Base-by-base conservation (phyloP, 2,113 vertebrate genomes). In the Ptychochromis oligacanthus region DNA sequence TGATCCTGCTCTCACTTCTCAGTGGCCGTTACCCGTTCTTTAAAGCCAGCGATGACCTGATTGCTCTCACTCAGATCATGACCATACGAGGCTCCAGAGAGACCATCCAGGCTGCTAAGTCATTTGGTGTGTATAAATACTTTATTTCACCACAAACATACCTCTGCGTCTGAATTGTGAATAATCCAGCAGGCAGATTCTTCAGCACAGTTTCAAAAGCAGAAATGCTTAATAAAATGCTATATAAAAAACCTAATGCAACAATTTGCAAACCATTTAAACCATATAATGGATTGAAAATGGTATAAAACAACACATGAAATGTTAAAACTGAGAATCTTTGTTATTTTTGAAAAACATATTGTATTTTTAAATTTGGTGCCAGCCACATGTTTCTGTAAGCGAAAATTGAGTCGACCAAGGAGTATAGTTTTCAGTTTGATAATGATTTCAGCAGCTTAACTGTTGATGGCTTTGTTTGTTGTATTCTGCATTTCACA, bases 1-100 rank as follows among this genome's bases (percentile, higher is more conserved):
- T 99, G 38, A 95, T 99, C 91, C 96, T 99, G 92, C 97, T 99
- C 58, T 99, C 97, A 14, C 94, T 99, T 84, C 96, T 99, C 76
- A 99, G 98, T 91, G 97, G 97, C 56, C 95, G 98, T 77, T 99
- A 99, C 88, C 98, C 98, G 3, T 99, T 99, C 95, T 99, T 99
- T 93, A 99, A 98, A 96, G 98, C 97, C 87, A 97, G 95, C 20
- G 98, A 99, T 91, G 98, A 99, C 95, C 95, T 99, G 93, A 96
- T 98, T 55, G 98, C 97, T 67, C 95, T 99, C 91, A 94, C 97
- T 87, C 98, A 99, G 94, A 99, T 99, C 88, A 99, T 99, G 97
- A 97, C 97, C 86, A 96, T 99, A 89, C 96, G 97, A 88, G 98
- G 98, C 89, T 98, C 98, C 92, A 96, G 85, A 88, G 98, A 99